Evolutionary conservation across 1,140 invertebrate species (phyloP).

Genomic region (Bombus terrestris): DNA sequence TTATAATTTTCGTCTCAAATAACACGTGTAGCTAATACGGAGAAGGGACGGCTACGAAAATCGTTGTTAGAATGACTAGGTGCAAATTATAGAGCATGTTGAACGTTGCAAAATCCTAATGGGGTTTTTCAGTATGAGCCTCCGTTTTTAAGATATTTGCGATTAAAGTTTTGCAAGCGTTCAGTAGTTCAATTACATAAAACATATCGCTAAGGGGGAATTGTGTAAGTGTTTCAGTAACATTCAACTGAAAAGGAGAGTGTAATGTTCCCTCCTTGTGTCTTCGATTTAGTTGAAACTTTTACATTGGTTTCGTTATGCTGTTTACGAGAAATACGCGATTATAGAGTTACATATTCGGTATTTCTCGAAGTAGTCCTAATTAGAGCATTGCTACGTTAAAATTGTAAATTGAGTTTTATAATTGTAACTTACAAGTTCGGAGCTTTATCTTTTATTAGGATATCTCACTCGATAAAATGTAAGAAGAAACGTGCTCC

Average conservation of each 20-base stretch:
- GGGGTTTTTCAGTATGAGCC: not conserved
- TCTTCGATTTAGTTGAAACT: too few relatives aligned
- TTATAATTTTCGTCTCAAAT: not conserved
- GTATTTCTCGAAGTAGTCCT: too few relatives aligned
- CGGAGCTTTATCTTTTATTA: too few relatives aligned
- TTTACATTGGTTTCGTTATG: too few relatives aligned
- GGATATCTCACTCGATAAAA: too few relatives aligned
- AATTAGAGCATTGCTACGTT: too few relatives aligned
- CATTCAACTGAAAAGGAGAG: not conserved
- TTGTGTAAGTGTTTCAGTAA: not conserved
- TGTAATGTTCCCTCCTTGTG: not conserved
- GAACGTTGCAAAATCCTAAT: not conserved
- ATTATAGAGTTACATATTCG: too few relatives aligned
- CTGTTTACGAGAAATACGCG: too few relatives aligned
- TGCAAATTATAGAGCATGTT: not conserved
- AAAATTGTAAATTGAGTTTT: too few relatives aligned
- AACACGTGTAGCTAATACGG: not conserved
- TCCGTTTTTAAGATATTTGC: too few relatives aligned
- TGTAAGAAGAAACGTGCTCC: too few relatives aligned
- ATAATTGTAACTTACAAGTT: too few relatives aligned
- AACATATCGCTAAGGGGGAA: not conserved
- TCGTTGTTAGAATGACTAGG: not conserved
- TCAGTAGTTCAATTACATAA: not conserved
- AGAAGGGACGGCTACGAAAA: not conserved
- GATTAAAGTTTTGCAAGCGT: not conserved